phyloP scores from a whole-genome alignment of 2,888 invertebrate genomes.

The Amphipoea lucens region DNA sequence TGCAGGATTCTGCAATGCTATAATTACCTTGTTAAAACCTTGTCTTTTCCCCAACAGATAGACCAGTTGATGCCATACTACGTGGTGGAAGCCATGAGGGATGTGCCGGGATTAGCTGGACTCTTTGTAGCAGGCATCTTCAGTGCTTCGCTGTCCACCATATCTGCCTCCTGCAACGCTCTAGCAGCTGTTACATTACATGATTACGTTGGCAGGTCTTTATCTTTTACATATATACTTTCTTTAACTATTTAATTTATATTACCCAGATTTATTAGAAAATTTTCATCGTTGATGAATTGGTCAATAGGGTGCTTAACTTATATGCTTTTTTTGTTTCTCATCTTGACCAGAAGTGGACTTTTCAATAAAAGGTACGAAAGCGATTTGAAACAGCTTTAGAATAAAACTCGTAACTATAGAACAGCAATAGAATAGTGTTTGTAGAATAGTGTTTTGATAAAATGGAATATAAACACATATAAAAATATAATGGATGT shows the following conservation, averaged over 20 bases:
- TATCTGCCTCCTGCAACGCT: slow-evolving; percentile 97
- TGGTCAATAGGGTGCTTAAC: background rate
- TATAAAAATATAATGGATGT: background rate
- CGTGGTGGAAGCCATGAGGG: slow-evolving; percentile 93
- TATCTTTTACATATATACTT: background rate
- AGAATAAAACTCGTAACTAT: background rate
- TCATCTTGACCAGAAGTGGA: slow-evolving; percentile 28
- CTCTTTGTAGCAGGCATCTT: slow-evolving; percentile 97
- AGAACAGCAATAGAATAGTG: background rate
- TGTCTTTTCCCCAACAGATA: slow-evolving; percentile 71
- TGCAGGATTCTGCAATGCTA: background rate
- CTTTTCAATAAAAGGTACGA: slow-evolving; percentile 40
- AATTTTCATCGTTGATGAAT: background rate
- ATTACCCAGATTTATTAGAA: background rate
- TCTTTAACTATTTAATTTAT: background rate
- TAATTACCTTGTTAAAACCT: background rate
- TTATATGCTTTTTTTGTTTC: slow-evolving; percentile 6
- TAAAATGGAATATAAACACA: background rate
- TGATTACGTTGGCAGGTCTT: slow-evolving; percentile 92
- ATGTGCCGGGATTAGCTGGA: slow-evolving; percentile 94
- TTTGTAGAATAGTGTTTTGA: background rate
- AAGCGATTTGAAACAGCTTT: background rate
- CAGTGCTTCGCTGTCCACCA: slow-evolving; percentile 97
- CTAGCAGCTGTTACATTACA: slow-evolving; percentile 97
- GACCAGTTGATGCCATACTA: slow-evolving; percentile 96